Conservation (phyloP, 2,113 vertebrate species). For the human region GRCh38 chrX:138378001-138378500, state of each 20-base stretch:
- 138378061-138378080: conserved; percentile 88
- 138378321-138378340: background rate
- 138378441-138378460: background rate
- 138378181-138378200: conserved; percentile 38
- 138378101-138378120: conserved; percentile 86
- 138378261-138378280: background rate
- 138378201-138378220: conserved; percentile 38
- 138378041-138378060: conserved; percentile 86
- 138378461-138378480: background rate
- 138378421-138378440: background rate
- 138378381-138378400: conserved; percentile 32
- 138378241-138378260: conserved; percentile 6
- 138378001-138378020: conserved; percentile 84
- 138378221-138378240: conserved; percentile 37
- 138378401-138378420: background rate
- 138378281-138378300: conserved; percentile 45
- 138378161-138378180: conserved; percentile 19
- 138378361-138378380: background rate
- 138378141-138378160: conserved; percentile 80
- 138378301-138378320: conserved; percentile 11
- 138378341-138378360: background rate
- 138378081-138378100: conserved; percentile 86
- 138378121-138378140: conserved; percentile 82
- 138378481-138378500: background rate
- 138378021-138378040: conserved; percentile 84